Conservation (phyloP, 2,113 vertebrate species). For the Clarias magur region DNA sequence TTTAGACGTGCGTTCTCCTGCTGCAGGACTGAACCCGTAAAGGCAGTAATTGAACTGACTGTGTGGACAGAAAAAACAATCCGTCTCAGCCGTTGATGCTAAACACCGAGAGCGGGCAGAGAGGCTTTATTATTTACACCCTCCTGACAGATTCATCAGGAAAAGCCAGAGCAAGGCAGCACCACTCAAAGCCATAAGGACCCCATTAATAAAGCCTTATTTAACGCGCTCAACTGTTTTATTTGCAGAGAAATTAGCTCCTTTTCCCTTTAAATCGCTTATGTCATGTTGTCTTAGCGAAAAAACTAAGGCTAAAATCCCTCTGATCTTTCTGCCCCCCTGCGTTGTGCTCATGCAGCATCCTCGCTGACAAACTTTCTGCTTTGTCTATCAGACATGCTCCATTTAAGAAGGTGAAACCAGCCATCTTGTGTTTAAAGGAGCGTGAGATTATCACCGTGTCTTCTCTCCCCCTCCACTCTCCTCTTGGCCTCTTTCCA, state of each 20-base stretch:
- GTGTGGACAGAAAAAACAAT: slow-evolving; percentile 71
- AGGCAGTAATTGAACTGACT: slow-evolving; percentile 74
- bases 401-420: slow-evolving; percentile 3
- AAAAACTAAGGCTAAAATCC: background rate
- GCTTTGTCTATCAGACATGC: background rate
- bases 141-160: slow-evolving; percentile 62
- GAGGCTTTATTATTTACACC: slow-evolving; percentile 55
- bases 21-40: slow-evolving; percentile 64
- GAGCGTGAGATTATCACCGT: slow-evolving; percentile 47
- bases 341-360: background rate
- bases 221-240: slow-evolving; percentile 4
- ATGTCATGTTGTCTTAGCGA: background rate
- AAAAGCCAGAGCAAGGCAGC: slow-evolving; percentile 54
- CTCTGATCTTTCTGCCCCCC: background rate
- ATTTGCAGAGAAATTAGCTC: background rate
- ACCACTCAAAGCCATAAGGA: slow-evolving; percentile 59
- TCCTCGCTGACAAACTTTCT: background rate
- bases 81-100: slow-evolving; percentile 49
- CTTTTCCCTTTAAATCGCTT: background rate
- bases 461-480: background rate
- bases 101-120: slow-evolving; percentile 12
- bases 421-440: slow-evolving; percentile 34
- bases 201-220: slow-evolving; percentile 60
- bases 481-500: too few species aligned
- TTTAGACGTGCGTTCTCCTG: slow-evolving; percentile 65